Evolutionary conservation across 2,888 invertebrate species (phyloP).

Genomic region (Thyatira batis): DNA sequence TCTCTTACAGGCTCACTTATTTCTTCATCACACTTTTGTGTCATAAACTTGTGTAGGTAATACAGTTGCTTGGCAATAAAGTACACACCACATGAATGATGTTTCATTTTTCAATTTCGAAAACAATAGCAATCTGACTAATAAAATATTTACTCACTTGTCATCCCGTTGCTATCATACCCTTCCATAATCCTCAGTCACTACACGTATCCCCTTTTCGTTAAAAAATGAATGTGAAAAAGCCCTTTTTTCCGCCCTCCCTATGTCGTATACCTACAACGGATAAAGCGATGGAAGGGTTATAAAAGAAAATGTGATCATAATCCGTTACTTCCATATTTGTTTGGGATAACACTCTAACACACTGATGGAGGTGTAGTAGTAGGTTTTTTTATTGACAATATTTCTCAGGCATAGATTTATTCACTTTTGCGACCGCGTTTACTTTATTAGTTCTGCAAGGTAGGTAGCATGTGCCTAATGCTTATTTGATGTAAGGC

Average conservation of each 20-base stretch:
- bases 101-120: conserved; percentile 3
- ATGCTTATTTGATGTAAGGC: not conserved
- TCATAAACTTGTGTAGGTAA: not conserved
- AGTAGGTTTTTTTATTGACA: conserved; percentile 25
- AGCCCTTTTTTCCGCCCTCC: conserved; percentile 48
- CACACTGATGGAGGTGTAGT: conserved; percentile 33
- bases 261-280: conserved; percentile 40
- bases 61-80: not conserved
- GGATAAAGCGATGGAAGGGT: conserved; percentile 62
- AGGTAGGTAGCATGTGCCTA: not conserved
- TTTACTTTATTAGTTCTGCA: not conserved
- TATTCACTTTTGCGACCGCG: conserved; percentile 10
- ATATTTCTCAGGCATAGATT: conserved; percentile 12
- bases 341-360: conserved; percentile 53
- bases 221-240: conserved; percentile 59
- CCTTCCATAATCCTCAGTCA: conserved; percentile 51
- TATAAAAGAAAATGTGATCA: conserved; percentile 69
- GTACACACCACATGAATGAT: not conserved
- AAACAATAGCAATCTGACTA: conserved; percentile 48
- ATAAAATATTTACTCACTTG: conserved; percentile 62
- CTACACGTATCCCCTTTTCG: conserved; percentile 48
- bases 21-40: too few species aligned
- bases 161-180: conserved; percentile 41
- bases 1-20: not conserved
- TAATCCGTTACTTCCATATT: conserved; percentile 66